A percentile compares a stretch with the other conserved stretches of the same genome.
Conservation (phyloP, 2,797 vertebrate genomes). For the Champsocephalus esox region DNA sequence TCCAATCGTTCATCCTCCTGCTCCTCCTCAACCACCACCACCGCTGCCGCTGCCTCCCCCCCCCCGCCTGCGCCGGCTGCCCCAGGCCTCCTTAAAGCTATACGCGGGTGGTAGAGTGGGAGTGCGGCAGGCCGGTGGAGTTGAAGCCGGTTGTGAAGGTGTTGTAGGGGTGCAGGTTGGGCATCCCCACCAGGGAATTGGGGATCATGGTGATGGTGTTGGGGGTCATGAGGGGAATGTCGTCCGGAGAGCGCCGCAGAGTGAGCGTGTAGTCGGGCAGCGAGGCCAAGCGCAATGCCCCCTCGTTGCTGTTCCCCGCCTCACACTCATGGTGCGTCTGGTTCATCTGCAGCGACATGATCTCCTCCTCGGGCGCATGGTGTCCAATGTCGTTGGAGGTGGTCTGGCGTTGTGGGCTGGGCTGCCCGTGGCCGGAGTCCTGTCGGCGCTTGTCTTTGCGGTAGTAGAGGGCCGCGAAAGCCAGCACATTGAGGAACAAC, state of each 20-base stretch:
- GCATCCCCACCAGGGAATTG: slow-evolving; percentile 97
- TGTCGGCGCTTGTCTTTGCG: slow-evolving; percentile 98
- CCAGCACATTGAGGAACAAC: slow-evolving; percentile 96
- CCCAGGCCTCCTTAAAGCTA: slow-evolving; percentile 88
- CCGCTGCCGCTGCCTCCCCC: slow-evolving; percentile 23
- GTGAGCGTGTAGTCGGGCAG: slow-evolving; percentile 98
- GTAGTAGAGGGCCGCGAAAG: slow-evolving; percentile 97
- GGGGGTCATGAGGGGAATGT: slow-evolving; percentile 98
- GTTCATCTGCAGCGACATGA: slow-evolving; percentile 96
- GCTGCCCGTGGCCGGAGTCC: slow-evolving; percentile 91
- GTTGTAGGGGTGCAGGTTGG: slow-evolving; percentile 97
- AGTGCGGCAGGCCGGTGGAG: slow-evolving; percentile 96
- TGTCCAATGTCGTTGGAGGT: slow-evolving; percentile 90
- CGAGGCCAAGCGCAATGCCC: slow-evolving; percentile 89
- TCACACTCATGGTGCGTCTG: slow-evolving; percentile 95
- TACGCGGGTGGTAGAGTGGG: slow-evolving; percentile 99
- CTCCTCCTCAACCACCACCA: slow-evolving; percentile 46
- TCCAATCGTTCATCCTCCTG: slow-evolving; percentile 59
- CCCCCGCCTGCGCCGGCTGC: slow-evolving; percentile 52
- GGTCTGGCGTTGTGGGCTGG: slow-evolving; percentile 90
- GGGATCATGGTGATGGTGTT: slow-evolving; percentile 99
- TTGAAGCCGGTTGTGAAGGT: slow-evolving; percentile 98
- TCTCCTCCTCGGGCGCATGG: slow-evolving; percentile 93
- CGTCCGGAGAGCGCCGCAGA: slow-evolving; percentile 94
- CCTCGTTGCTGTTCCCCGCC: slow-evolving; percentile 84